A percentile compares a stretch with the other conserved stretches of the same genome.
phyloP scores from a whole-genome alignment of 1,140 invertebrate species.

The Polypedilum vanderplanki region DNA sequence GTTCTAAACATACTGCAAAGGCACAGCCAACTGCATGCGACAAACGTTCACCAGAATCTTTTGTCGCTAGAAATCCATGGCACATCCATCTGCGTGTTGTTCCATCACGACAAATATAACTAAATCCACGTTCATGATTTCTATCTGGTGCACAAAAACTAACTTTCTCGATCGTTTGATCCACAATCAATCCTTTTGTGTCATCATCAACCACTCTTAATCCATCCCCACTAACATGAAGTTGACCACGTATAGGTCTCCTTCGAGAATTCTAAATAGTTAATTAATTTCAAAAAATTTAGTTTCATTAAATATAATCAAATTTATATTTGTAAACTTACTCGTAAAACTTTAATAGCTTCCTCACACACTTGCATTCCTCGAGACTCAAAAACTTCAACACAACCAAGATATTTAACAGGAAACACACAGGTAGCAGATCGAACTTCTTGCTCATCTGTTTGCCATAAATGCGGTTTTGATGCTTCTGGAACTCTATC shows the following conservation, averaged over 20 bases:
- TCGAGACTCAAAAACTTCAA: slow-evolving; percentile 97
- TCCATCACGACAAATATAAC: slow-evolving; percentile 55
- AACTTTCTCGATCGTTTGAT: slow-evolving; percentile 99
- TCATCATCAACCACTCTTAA: slow-evolving; percentile 97
- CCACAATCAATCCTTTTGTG: slow-evolving; percentile 96
- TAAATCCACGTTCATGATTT: slow-evolving; percentile 95
- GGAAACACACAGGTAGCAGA: slow-evolving; percentile 94
- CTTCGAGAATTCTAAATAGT: slow-evolving; percentile 82
- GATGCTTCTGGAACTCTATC: slow-evolving; percentile 78
- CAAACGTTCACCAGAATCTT: slow-evolving; percentile 93
- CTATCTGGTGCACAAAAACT: slow-evolving; percentile 99
- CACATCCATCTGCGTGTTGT: slow-evolving; percentile 93
- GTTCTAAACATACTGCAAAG: slow-evolving; percentile 94
- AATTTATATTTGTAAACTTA: slow-evolving; percentile 46
- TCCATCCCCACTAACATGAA: slow-evolving; percentile 96
- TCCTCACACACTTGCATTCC: slow-evolving; percentile 99
- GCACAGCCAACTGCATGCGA: slow-evolving; percentile 99
- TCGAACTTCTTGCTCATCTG: slow-evolving; percentile 92
- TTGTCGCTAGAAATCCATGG: slow-evolving; percentile 93
- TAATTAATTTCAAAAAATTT: slow-evolving; percentile 37
- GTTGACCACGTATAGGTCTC: slow-evolving; percentile 76
- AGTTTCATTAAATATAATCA: neutral
- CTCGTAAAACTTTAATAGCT: slow-evolving; percentile 87
- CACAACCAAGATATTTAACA: slow-evolving; percentile 98
- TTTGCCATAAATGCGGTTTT: slow-evolving; percentile 95